Evolutionary conservation across 2,888 invertebrate genomes (phyloP).

Genomic region (Phaonia tiefii): DNA sequence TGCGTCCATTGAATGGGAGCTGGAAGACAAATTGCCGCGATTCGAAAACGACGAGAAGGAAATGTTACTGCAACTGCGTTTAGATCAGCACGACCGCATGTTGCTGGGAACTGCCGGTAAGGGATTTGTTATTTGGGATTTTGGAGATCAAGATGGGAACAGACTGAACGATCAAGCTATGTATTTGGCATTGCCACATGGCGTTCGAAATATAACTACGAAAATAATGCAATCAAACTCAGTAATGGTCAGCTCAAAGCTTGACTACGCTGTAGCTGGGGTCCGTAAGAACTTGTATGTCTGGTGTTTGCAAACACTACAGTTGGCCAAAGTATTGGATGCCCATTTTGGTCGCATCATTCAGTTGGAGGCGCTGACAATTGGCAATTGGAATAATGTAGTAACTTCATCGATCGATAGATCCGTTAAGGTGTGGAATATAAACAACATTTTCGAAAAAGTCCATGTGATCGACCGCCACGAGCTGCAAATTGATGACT

Average conservation of each 20-base stretch:
- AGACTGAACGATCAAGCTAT: conserved; percentile 82
- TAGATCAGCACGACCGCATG: conserved; percentile 90
- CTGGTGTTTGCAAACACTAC: conserved; percentile 91
- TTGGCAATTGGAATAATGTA: conserved; percentile 95
- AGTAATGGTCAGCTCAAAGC: conserved; percentile 93
- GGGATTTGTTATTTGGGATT: conserved; percentile 91
- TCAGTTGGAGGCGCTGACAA: conserved; percentile 91
- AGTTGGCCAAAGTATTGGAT: conserved; percentile 94
- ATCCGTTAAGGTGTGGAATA: conserved; percentile 97
- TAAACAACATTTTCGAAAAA: conserved; percentile 98
- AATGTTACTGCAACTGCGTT: conserved; percentile 89
- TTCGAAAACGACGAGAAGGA: conserved; percentile 87
- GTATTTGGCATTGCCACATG: conserved; percentile 89
- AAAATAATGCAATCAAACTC: conserved; percentile 95
- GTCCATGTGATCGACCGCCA: conserved; percentile 97
- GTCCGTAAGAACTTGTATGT: conserved; percentile 97
- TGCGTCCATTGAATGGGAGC: conserved; percentile 82
- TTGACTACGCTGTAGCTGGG: conserved; percentile 96
- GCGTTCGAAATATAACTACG: conserved; percentile 95
- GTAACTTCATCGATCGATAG: conserved; percentile 98
- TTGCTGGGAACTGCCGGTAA: conserved; percentile 92
- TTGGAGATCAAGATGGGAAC: conserved; percentile 81
- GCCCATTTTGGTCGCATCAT: conserved; percentile 98
- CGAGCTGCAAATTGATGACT: conserved; percentile 95
- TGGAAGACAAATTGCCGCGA: conserved; percentile 84